phyloP scores from a whole-genome alignment of 2,113 vertebrate species.

The Grus americana region DNA sequence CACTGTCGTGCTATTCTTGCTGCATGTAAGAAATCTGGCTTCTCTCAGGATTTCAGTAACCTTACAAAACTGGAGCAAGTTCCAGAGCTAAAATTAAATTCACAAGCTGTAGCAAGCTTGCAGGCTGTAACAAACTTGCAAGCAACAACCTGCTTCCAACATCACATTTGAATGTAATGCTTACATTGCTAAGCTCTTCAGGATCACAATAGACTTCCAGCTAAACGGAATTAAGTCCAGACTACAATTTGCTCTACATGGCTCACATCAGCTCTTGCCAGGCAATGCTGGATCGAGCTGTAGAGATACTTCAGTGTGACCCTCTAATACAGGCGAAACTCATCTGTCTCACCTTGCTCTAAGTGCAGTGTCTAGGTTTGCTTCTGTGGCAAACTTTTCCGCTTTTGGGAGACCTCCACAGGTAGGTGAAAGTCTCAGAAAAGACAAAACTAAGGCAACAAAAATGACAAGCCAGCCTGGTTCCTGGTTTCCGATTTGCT shows the following conservation, averaged over 20 bases:
- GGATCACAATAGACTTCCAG: neutral
- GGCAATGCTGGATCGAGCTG: neutral
- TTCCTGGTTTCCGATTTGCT: neutral
- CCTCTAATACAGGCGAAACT: neutral
- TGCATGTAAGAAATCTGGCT: neutral
- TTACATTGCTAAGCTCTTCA: conserved; percentile 4
- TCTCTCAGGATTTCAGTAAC: neutral
- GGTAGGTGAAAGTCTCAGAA: neutral
- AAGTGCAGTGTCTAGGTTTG: neutral
- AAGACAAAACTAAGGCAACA: neutral
- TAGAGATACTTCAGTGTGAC: neutral
- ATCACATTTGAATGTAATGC: neutral
- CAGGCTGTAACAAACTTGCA: conserved; percentile 39
- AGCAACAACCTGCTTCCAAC: conserved; percentile 48
- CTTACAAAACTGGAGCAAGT: neutral
- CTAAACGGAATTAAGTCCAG: neutral
- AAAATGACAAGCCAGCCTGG: neutral
- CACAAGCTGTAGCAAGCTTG: conserved; percentile 49
- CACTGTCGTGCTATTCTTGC: neutral
- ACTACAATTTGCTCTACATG: neutral
- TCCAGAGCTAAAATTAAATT: conserved; percentile 49
- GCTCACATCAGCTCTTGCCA: neutral
- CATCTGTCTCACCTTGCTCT: neutral
- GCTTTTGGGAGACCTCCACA: neutral
- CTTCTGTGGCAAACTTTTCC: neutral